Evolutionary conservation across 2,888 invertebrate species (phyloP).

Genomic region (Seira ritae): DNA sequence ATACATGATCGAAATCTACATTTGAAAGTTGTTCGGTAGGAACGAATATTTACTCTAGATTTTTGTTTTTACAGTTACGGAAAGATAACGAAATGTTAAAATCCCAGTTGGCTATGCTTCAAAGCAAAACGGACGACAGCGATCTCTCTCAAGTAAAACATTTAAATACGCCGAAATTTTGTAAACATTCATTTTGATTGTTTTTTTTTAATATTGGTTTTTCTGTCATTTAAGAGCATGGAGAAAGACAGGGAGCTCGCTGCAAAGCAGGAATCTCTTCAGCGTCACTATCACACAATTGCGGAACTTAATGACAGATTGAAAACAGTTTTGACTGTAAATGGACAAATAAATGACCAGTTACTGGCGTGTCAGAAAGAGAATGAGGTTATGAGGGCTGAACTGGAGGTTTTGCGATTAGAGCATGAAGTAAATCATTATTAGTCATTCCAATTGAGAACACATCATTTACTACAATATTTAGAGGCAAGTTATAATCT

Average conservation of each 20-base stretch:
- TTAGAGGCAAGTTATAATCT: too few relatives aligned
- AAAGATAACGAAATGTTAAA: slow-evolving; percentile 34
- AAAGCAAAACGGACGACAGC: background rate
- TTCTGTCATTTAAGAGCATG: too few relatives aligned
- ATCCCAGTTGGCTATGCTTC: slow-evolving; percentile 13
- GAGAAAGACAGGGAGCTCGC: too few relatives aligned
- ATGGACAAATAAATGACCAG: slow-evolving; percentile 35
- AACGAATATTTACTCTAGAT: too few relatives aligned
- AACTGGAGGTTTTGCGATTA: background rate
- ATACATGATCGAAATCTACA: background rate
- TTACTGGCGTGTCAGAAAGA: background rate
- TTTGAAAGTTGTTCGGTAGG: background rate
- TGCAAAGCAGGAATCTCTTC: slow-evolving; percentile 14
- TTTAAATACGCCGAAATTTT: too few relatives aligned
- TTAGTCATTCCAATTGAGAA: too few relatives aligned
- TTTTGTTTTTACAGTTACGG: slow-evolving; percentile 32
- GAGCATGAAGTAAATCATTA: too few relatives aligned
- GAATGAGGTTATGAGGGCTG: slow-evolving; percentile 12
- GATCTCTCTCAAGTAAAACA: background rate
- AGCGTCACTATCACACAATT: slow-evolving; percentile 17
- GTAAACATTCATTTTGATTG: too few relatives aligned
- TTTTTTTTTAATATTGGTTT: background rate
- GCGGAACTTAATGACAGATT: slow-evolving; percentile 35
- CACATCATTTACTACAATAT: too few relatives aligned
- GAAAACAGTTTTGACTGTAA: slow-evolving; percentile 24